Evolutionary conservation across 2,888 invertebrate species (phyloP), one percentile per base, ranked within the genome.

Genomic region (Pachycephus smyrnensis): DNA sequence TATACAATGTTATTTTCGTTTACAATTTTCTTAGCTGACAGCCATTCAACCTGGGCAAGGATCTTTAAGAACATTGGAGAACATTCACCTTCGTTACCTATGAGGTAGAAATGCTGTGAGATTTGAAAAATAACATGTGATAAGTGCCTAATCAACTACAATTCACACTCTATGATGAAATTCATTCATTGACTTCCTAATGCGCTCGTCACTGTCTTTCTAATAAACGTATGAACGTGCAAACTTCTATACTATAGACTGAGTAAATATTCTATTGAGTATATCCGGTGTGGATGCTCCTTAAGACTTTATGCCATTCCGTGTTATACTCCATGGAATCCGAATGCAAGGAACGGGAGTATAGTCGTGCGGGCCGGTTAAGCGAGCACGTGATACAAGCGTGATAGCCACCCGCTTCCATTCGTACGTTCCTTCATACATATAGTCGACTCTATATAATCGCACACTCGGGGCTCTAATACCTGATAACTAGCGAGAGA

Each of bases 301-400:
- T 55, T 55, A 55, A 55, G 23, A 23, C 2, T 6, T 40, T 15
- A 40, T 15, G 40, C 15, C 40, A 15, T 40, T 40, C 15, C 55
- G 55, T 15, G 23, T 55, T 55, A 9, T 55, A 23, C 55, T 55
- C 55, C 9, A 9, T 6, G 23, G 55, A 55, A 23, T 55, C 23
- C 23, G 15, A 55, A 55, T 9, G 55, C 55, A 23, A 55, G 2
- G 2, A 55, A 23, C 9, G 15, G 6, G n/a, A n/a, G 15, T 15
- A 15, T 15, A 36, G 30, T 73, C 78, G 76, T 73, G 76, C 78
- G 76, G 80, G 79, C 82, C 82, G 80, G 85, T 84, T 77, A 68
- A 78, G 76, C 75, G 78, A 82, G 84, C 86, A 86, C 86, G 86
- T 86, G 86, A 86, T 82, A 77, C 77, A 73, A 73, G 78, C 84